phyloP scores from a whole-genome alignment of 2,113 vertebrate genomes.

The Galbula dea region DNA sequence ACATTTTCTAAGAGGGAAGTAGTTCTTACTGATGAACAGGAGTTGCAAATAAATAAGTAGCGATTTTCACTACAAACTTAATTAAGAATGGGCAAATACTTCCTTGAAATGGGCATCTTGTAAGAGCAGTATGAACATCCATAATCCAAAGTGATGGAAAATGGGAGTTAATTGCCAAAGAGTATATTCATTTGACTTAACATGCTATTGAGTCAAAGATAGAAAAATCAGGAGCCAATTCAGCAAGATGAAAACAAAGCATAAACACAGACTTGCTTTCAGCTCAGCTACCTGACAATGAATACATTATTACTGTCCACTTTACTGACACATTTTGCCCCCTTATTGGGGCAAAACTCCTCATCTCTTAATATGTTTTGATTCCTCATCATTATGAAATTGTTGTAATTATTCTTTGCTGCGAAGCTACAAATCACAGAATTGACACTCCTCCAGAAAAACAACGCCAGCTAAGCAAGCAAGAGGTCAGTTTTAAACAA shows the following conservation, averaged over 20 bases:
- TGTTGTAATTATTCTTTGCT: not conserved
- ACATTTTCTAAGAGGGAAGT: not conserved
- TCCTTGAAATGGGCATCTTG: not conserved
- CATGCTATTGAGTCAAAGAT: not conserved
- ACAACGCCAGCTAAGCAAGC: not conserved
- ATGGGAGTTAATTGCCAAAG: not conserved
- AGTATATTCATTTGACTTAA: not conserved
- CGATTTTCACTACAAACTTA: not conserved
- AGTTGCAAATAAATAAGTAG: not conserved
- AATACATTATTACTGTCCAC: not conserved
- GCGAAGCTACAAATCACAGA: not conserved
- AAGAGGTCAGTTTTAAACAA: slow-evolving; percentile 9
- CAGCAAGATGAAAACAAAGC: not conserved
- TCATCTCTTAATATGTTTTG: not conserved
- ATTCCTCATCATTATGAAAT: not conserved
- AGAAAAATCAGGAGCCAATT: not conserved
- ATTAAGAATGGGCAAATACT: not conserved
- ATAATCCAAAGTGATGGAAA: not conserved
- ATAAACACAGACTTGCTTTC: not conserved
- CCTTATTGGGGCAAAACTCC: not conserved
- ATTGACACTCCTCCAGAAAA: not conserved
- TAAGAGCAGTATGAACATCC: not conserved
- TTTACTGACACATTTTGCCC: not conserved
- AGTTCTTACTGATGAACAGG: not conserved
- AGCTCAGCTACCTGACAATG: not conserved